These are phyloP conservation scores for Apeltes quadracus DNA, from an alignment of 2,113 vertebrate species.

Conservation along the genomic window DNA sequence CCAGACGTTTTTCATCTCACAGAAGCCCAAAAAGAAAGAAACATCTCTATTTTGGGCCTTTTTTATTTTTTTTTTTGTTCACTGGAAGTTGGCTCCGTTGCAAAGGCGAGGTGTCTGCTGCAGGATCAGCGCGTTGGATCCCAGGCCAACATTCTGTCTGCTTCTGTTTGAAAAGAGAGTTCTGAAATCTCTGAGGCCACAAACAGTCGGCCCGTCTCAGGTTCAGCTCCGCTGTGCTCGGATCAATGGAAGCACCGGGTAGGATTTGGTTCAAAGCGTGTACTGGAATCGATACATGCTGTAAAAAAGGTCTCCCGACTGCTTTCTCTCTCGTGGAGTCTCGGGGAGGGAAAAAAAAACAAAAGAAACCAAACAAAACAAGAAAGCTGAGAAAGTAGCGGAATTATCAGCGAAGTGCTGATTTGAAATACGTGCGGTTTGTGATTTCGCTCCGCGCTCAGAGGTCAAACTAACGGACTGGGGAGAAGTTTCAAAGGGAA, in stretches of 20 bases:
- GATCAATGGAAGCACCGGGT: slow-evolving; percentile 59
- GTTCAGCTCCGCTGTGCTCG: slow-evolving; percentile 54
- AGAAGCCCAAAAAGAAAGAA: slow-evolving; percentile 48
- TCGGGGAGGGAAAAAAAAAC: too few relatives aligned
- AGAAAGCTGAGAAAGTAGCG: not conserved
- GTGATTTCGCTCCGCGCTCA: slow-evolving; percentile 16
- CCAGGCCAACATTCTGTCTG: slow-evolving; percentile 48
- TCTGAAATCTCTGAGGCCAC: slow-evolving; percentile 47
- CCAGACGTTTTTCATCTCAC: slow-evolving; percentile 45
- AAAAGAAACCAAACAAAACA: not conserved
- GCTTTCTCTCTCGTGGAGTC: slow-evolving; percentile 25
- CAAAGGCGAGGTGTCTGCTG: slow-evolving; percentile 38
- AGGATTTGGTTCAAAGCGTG: slow-evolving; percentile 61
- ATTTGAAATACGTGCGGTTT: slow-evolving; percentile 41
- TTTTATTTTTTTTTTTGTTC: too few relatives aligned
- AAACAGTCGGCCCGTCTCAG: slow-evolving; percentile 49
- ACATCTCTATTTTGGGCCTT: slow-evolving; percentile 35
- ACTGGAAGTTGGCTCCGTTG: slow-evolving; percentile 26
- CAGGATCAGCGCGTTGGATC: slow-evolving; percentile 34
- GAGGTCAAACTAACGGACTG: slow-evolving; percentile 50
- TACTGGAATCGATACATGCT: slow-evolving; percentile 57
- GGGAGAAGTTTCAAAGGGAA: slow-evolving; percentile 39
- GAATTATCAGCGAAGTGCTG: slow-evolving; percentile 45
- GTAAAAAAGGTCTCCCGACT: slow-evolving; percentile 29
- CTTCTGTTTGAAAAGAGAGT: slow-evolving; percentile 55